phyloP scores from a whole-genome alignment of 2,797 vertebrate genomes.

The Mergus octosetaceus region DNA sequence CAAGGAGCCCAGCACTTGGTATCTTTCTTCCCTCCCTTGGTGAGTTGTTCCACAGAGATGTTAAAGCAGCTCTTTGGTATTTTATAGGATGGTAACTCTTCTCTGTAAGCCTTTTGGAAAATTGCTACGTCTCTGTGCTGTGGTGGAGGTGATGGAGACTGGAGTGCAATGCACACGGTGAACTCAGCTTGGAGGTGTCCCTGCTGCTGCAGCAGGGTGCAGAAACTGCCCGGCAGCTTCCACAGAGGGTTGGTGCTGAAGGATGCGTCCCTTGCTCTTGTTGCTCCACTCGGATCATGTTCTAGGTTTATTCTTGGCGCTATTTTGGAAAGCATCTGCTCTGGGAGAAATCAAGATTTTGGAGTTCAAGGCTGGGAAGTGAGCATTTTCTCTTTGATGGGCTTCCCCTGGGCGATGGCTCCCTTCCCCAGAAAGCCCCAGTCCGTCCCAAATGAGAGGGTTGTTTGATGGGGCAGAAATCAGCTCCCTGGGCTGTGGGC shows the following conservation, averaged over 20 bases:
- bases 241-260: not conserved
- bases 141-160: not conserved
- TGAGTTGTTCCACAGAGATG: not conserved
- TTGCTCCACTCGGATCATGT: not conserved
- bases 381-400: not conserved
- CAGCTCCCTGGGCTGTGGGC: not conserved
- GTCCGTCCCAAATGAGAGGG: not conserved
- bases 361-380: not conserved
- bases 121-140: not conserved
- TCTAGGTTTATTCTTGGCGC: not conserved
- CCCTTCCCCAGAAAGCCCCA: rapidly evolving
- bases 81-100: not conserved
- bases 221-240: not conserved
- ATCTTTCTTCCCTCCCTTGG: not conserved
- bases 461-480: not conserved
- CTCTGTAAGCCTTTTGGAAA: not conserved
- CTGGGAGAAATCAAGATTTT: not conserved
- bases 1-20: not conserved
- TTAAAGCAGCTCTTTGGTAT: not conserved
- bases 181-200: not conserved
- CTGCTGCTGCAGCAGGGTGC: not conserved
- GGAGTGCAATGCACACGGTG: not conserved
- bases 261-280: rapidly evolving
- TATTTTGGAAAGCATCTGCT: not conserved
- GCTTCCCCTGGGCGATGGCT: not conserved